Base-by-base conservation (phyloP, 2,113 vertebrate species). In the Sinocyclocheilus maitianheensis region DNA sequence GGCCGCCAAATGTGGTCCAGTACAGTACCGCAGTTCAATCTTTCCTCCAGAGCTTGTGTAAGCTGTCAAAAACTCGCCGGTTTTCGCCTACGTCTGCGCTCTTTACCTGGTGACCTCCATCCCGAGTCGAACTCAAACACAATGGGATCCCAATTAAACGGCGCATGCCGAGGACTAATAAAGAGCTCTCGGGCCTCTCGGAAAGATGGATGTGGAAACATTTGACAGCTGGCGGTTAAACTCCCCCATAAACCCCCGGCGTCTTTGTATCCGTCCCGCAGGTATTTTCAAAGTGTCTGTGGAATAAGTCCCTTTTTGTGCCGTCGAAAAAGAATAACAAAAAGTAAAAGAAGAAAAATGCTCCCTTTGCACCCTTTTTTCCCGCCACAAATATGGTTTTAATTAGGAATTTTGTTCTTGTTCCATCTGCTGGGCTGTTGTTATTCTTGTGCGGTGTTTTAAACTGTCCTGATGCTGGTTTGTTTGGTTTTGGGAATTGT, bases 221-320 rank as follows among this genome's bases (percentile, higher is more conserved):
- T 91, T 91, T 87, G 89, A 85, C 30, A 81, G 91, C 90, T 91
- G 92, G 91, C 90, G 87, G 87, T 82, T 88, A 80, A 89, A 91
- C 77, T 90, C 91, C 90, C 91, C 90, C 92, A 92, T 90, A 94
- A 94, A 92, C 93, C 92, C 91, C 91, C 80, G 88, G 92, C 90
- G 92, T 92, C 91, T 94, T 94, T 93, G 89, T 93, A 93, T 94
- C 94, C 91, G 94, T 94, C 92, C 94, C 90, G 22, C 93, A 93
- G 91, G 93, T 94, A 94, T 95, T 92, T 89, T 88, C 90, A 90
- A 89, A 48, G 89, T 85, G 88, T 91, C 91, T 91, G 89, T 77
- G 87, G 91, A 87, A 93, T 92, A 91, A 90, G 89, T 89, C 90
- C 90, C 89, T 92, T 94, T 94, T 90, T 94, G 90, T 90, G 89